Conservation (phyloP, 2,888 invertebrate species). For the Epinotia ramella region DNA sequence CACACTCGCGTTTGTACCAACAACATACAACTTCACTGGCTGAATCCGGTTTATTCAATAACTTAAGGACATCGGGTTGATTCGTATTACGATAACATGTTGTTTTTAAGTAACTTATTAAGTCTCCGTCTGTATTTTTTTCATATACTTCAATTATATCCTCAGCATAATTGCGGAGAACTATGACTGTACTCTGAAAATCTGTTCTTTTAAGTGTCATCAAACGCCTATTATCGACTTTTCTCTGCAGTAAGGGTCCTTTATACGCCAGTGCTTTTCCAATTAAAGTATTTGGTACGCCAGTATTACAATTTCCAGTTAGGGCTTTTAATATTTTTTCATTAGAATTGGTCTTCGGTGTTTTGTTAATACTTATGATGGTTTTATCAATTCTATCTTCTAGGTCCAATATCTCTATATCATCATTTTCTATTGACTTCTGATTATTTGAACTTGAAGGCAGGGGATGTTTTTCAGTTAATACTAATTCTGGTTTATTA, state of each 20-base stretch:
- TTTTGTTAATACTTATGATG: conserved; percentile 25
- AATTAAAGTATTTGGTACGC: conserved; percentile 4
- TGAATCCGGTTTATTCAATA: conserved; percentile 15
- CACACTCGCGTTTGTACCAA: conserved; percentile 55
- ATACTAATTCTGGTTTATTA: neutral
- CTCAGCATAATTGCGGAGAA: conserved; percentile 26
- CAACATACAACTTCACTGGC: conserved; percentile 50
- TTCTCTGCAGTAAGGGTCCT: conserved; percentile 4
- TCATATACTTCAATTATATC: conserved; percentile 33
- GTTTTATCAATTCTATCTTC: conserved; percentile 26
- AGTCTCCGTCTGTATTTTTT: neutral
- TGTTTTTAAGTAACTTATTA: conserved; percentile 20
- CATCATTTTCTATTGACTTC: neutral
- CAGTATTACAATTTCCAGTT: neutral
- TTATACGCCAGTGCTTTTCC: conserved; percentile 30
- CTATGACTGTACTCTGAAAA: neutral
- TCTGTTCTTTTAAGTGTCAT: conserved; percentile 5
- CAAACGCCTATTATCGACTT: conserved; percentile 19
- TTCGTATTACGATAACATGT: conserved; percentile 25
- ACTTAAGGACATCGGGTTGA: conserved; percentile 22
- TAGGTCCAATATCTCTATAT: conserved; percentile 12
- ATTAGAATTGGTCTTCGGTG: neutral
- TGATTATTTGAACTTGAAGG: neutral
- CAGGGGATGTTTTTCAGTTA: neutral
- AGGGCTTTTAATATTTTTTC: neutral